Evolutionary conservation across 2,113 vertebrate genomes (phyloP).

Genomic region (Paralichthys olivaceus): DNA sequence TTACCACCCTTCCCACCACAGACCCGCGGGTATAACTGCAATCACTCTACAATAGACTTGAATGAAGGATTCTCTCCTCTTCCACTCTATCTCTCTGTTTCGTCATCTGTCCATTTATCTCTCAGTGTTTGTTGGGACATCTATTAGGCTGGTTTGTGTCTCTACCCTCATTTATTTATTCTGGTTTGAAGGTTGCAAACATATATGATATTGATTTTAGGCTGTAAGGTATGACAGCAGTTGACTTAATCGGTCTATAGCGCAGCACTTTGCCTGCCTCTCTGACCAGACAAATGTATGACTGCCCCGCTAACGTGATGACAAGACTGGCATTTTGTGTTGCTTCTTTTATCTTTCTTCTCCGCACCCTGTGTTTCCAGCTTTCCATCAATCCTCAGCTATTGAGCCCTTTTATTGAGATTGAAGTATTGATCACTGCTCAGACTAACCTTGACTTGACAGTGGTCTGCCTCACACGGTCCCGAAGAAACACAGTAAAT

Average conservation of each 20-base stretch:
- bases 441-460: constrained; percentile 86
- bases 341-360: constrained; percentile 52
- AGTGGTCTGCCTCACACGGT: constrained; percentile 67
- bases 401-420: constrained; percentile 96
- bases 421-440: constrained; percentile 95
- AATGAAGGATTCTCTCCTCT: constrained; percentile 11
- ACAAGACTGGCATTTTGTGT: constrained; percentile 84
- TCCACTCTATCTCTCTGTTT: neutral
- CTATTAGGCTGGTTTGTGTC: constrained; percentile 59
- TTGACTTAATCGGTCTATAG: constrained; percentile 62
- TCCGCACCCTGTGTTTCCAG: constrained; percentile 41
- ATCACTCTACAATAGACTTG: constrained; percentile 11
- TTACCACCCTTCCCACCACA: too few relatives aligned
- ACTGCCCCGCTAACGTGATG: constrained; percentile 79
- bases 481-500: constrained; percentile 62
- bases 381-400: constrained; percentile 82
- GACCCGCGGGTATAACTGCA: too few relatives aligned
- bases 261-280: constrained; percentile 63
- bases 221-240: constrained; percentile 77
- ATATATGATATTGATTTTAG: constrained; percentile 84
- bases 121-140: constrained; percentile 51
- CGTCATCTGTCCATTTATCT: constrained; percentile 50
- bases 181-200: constrained; percentile 80
- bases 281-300: constrained; percentile 85
- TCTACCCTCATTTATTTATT: constrained; percentile 74